Percentiles rank a stretch among this genome's conserved stretches.
These are phyloP conservation scores for Datnioides undecimradiatus DNA, from an alignment of 2,113 vertebrate genomes.

Conservation along the genomic window DNA sequence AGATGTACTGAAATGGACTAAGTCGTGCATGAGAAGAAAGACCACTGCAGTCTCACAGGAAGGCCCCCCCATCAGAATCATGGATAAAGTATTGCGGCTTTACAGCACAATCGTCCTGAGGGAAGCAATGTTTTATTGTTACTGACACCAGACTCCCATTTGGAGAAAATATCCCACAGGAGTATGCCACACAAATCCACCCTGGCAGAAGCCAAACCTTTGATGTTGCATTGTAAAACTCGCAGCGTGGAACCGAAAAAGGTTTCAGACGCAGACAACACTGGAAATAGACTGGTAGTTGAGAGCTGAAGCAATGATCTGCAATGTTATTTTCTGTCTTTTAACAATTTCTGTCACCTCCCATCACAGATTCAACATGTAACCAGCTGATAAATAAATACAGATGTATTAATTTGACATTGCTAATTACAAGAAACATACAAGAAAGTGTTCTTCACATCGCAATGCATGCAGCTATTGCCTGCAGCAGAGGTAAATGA, in stretches of 20 bases:
- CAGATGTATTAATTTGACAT: not conserved
- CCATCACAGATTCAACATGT: not conserved
- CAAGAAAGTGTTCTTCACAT: not conserved
- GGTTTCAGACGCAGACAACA: conserved; percentile 1
- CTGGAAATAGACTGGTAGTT: conserved; percentile 21
- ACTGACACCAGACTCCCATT: conserved; percentile 54
- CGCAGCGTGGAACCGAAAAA: not conserved
- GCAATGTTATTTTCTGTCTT: not conserved
- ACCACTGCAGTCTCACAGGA: conserved; percentile 39
- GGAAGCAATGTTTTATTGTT: conserved; percentile 58
- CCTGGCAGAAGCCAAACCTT: conserved; percentile 11
- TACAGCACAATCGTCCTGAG: conserved; percentile 54
- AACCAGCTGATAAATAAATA: not conserved
- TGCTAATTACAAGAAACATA: not conserved
- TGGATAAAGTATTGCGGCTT: conserved; percentile 57
- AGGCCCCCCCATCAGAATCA: conserved; percentile 43
- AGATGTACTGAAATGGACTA: conserved; percentile 51
- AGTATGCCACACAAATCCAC: not conserved
- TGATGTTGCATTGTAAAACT: conserved; percentile 42
- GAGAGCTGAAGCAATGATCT: conserved; percentile 43
- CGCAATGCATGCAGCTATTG: not conserved
- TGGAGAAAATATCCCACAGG: conserved; percentile 48
- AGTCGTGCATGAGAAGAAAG: conserved; percentile 48
- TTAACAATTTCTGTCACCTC: not conserved
- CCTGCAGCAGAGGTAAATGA: not conserved